Evolutionary conservation across 2,888 invertebrate genomes (phyloP), one percentile per base, ranked within the genome.

Genomic region (Hydrotaea cyrtoneurina): DNA sequence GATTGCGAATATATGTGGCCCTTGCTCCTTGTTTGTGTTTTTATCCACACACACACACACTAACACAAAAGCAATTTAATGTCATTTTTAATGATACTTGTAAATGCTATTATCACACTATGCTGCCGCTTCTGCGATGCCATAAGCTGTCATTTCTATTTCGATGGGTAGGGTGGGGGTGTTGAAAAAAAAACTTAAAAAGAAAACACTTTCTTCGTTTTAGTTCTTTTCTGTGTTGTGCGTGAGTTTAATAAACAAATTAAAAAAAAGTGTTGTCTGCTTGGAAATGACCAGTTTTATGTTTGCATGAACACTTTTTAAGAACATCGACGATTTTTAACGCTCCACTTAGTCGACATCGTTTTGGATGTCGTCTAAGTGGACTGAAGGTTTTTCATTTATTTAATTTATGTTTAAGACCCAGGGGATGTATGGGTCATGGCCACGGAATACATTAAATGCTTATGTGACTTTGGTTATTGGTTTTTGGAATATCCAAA

Each of bases 1-100:
- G 11, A 59, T 26, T 59, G 59, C 59, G 66, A 39, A 26, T 66
- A 17, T 66, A 43, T 66, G 43, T 43, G 43, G 21, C 43, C 66
- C 66, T 21, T 66, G 66, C 21, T 23, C 59, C 59, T 15, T 59
- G 26, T n/a, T 26, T 15, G 59, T 23, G 21, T 17, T 17, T 53
- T 62, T n/a, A 15, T 50, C 2, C 50, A 50, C 50, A 50, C 50
- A n/a, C 15, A 31, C 31, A 31, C 31, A 4, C 50, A 50, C 50
- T 2, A 15, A n/a, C 50, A n/a, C 62, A 55, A 83, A 72, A 75
- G 31, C 55, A 55, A 72, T 55, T 55, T 73, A 76, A 76, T 64
- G 74, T 72, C 66, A 66, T 66, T 66, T 66, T 66, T 66, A 66
- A 66, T 66, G 66, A 21, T 66, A 66, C 66, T 66, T 66, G 66